These are phyloP conservation scores for Sciaenops ocellatus DNA, from an alignment of 2,797 vertebrate genomes.

Conservation along the genomic window DNA sequence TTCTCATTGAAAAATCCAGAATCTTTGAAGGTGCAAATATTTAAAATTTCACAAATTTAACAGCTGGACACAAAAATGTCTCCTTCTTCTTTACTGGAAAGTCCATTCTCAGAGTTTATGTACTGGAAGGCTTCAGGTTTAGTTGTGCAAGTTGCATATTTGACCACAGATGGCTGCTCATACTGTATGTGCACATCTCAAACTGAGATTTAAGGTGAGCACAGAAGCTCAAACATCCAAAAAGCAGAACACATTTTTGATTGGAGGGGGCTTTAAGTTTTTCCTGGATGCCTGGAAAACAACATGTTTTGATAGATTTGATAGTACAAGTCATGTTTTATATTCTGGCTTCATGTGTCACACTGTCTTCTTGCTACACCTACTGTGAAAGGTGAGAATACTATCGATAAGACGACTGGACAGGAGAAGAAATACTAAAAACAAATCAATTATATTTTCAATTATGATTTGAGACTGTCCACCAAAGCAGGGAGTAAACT, in stretches of 20 bases:
- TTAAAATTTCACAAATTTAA: background rate
- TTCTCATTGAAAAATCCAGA: background rate
- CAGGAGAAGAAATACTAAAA: slow-evolving; percentile 4
- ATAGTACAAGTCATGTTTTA: background rate
- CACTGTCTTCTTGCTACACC: background rate
- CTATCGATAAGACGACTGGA: background rate
- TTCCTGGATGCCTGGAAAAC: background rate
- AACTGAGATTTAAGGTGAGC: slow-evolving; percentile 32
- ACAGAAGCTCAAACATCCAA: background rate
- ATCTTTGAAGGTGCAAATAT: background rate
- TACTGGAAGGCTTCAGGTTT: slow-evolving; percentile 7
- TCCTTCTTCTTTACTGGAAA: background rate
- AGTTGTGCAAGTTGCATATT: background rate
- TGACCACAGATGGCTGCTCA: background rate
- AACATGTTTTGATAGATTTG: background rate
- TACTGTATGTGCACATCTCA: background rate
- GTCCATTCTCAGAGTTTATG: background rate
- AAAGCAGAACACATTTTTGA: background rate
- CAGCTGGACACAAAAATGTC: background rate
- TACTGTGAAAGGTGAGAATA: slow-evolving; percentile 15
- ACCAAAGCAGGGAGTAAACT: slow-evolving; percentile 5
- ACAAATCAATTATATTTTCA: too few relatives aligned
- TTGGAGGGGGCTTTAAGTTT: background rate
- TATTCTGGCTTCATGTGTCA: background rate
- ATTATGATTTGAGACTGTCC: too few relatives aligned